Base-by-base conservation (phyloP, 2,113 vertebrate species). In the Rallus limicola region DNA sequence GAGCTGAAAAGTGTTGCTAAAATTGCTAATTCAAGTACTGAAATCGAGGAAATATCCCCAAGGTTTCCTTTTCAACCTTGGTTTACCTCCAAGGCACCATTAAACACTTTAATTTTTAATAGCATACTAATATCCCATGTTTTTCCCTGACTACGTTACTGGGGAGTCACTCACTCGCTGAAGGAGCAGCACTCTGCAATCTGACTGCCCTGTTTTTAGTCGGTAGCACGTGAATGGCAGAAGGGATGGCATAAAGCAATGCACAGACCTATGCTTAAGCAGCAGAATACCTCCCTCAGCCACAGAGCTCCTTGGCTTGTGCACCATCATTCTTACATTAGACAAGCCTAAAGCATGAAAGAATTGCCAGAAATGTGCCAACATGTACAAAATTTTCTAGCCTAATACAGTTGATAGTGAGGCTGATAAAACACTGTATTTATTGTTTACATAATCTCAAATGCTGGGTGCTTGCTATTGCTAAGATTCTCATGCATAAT, bases 101-200 rank as follows among this genome's bases (percentile, higher is more conserved):
- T 94, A 95, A 88, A 90, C 40, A 83, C 38, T 33, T 92, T 86
- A 88, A 88, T 94, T 95, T 92, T 94, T 95, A 92, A 95, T 78
- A 74, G 36, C 25, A 18, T 55, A 9, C 46, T 90, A 95, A 83
- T 95, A 88, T 62, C 46, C 56, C 25, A n/a, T 79, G 60, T 82
- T 72, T 62, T n/a, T 17, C 76, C 25, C 29, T 46, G 67, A 40
- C 44, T 86, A 2, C 9, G 25, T 92, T 93, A 58, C 31, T n/a
- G 63, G n/a, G 59, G 44, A 94, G n/a, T 58, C 55, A 65, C 31
- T 88, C 48, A 74, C 25, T 40, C 63, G 12, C 8, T 6, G 82
- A 38, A 56, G 38, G 31, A 87, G 69, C 34, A 33, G 4, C 29
- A 15, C 11, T 72, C 80, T 52, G 59, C 80, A 77, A 56, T 31